These are phyloP conservation scores for Cephonodes hylas DNA, from an alignment of 2,888 invertebrate species.

Conservation along the genomic window DNA sequence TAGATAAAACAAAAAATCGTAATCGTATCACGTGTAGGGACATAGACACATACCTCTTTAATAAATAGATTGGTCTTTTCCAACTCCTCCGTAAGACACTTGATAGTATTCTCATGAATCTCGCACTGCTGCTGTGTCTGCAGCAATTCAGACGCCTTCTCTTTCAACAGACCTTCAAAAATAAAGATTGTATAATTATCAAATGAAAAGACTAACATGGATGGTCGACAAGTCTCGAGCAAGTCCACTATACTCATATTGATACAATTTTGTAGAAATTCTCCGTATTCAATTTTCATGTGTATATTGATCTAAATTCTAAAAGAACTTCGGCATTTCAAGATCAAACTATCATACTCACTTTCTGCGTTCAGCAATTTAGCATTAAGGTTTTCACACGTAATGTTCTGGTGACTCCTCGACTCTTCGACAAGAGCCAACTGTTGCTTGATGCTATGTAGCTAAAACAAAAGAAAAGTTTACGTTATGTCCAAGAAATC, in stretches of 20 bases:
- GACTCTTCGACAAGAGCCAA: constrained; percentile 32
- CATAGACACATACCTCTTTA: constrained; percentile 41
- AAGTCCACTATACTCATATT: no score
- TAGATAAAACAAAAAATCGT: no score
- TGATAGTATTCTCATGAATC: constrained; percentile 31
- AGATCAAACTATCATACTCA: no score
- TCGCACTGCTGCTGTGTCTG: constrained; percentile 31
- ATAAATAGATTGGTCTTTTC: constrained; percentile 32
- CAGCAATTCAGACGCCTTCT: constrained; percentile 39
- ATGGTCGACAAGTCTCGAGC: no score
- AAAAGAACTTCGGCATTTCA: no score
- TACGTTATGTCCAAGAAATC: no score
- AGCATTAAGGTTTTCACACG: constrained; percentile 34
- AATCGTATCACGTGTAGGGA: no score
- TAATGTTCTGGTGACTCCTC: constrained; percentile 25
- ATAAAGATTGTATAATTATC: no score
- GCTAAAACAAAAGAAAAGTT: constrained; percentile 31
- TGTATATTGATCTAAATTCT: no score
- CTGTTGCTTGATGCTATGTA: constrained; percentile 35
- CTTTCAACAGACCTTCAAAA: constrained; percentile 37
- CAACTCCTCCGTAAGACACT: constrained; percentile 37
- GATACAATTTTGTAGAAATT: no score
- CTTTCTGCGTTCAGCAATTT: constrained; percentile 50
- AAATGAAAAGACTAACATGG: no score
- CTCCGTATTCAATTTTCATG: no score